phyloP scores from a whole-genome alignment of 2,113 vertebrate species.

The Furnarius figulus region DNA sequence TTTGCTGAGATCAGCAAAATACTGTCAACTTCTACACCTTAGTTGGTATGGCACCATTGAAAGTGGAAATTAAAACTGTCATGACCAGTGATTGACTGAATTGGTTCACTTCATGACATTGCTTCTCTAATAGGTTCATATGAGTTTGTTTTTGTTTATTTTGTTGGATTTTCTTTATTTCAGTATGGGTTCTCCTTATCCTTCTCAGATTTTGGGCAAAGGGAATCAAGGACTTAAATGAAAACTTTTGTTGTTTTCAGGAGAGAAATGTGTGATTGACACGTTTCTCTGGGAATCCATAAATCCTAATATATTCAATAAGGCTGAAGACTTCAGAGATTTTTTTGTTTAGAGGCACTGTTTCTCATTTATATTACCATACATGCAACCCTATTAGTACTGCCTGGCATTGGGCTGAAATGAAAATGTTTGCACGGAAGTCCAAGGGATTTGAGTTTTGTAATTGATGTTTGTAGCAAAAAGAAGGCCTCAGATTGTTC shows the following conservation, averaged over 20 bases:
- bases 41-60: background rate
- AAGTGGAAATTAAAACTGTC: background rate
- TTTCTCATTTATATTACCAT: background rate
- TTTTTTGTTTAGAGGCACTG: background rate
- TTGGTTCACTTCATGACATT: background rate
- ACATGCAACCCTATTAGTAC: background rate
- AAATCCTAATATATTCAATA: background rate
- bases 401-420: background rate
- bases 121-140: background rate
- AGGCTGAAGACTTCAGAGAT: background rate
- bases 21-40: background rate
- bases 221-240: background rate
- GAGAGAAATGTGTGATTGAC: background rate
- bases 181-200: background rate
- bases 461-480: background rate
- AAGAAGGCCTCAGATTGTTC: background rate
- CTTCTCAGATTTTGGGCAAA: background rate
- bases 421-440: background rate
- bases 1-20: background rate
- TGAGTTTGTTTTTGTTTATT: background rate
- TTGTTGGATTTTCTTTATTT: background rate
- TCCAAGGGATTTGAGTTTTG: background rate
- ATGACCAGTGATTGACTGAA: background rate
- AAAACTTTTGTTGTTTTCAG: background rate
- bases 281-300: background rate